phyloP scores from a whole-genome alignment of 64 coral and sea anemone species.

The Montipora foliosa region DNA sequence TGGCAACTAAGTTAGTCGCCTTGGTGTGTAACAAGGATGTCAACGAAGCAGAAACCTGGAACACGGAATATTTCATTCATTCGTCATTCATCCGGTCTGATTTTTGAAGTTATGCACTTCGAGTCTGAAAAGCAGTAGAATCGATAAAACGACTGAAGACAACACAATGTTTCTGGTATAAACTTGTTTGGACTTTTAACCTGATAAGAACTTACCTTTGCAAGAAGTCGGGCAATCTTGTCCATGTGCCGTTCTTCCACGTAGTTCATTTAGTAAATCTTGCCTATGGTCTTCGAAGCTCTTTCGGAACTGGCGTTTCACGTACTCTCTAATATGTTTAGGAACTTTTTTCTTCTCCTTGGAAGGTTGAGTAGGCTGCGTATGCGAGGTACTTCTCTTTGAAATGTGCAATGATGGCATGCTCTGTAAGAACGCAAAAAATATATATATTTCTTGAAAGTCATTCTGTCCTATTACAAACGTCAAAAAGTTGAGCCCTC shows the following conservation, averaged over 20 bases:
- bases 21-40: not conserved
- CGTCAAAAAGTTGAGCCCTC: constrained; percentile 22
- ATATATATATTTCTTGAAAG: not conserved
- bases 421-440: constrained; percentile 18
- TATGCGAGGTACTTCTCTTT: constrained; percentile 17
- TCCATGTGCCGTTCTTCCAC: not conserved
- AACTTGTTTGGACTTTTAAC: too few relatives aligned
- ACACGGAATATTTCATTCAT: constrained; percentile 31
- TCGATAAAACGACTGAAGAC: too few relatives aligned
- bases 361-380: not conserved
- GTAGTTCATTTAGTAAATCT: not conserved
- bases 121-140: not conserved
- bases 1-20: not conserved
- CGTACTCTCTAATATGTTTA: not conserved
- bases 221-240: not conserved
- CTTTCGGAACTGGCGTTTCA: not conserved
- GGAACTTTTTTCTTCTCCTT: not conserved
- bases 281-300: not conserved
- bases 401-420: constrained; percentile 34
- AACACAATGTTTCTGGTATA: too few relatives aligned
- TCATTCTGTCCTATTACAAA: constrained; percentile 18
- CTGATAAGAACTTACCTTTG: not conserved
- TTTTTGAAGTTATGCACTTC: not conserved
- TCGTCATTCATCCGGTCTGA: not conserved
- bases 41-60: not conserved